Evolutionary conservation across 2,113 vertebrate species (phyloP).

Genomic region (Cryptomyrus ogoouensis): DNA sequence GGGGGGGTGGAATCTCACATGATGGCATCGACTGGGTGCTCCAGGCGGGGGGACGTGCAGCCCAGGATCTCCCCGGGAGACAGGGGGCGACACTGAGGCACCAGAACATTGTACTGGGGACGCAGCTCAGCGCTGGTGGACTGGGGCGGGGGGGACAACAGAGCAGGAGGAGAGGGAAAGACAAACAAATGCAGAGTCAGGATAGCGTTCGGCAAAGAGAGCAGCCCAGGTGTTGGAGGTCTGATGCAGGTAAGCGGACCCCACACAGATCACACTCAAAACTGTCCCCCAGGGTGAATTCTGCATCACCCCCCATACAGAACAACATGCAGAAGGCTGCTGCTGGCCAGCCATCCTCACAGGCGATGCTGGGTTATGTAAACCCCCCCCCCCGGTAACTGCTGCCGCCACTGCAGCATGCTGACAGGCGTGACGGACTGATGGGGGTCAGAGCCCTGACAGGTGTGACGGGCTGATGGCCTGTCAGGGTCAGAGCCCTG

Average conservation of each 20-base stretch:
- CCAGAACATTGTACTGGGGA: conserved; percentile 70
- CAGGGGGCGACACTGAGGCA: conserved; percentile 90
- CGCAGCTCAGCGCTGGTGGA: conserved; percentile 65
- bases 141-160: conserved; percentile 34
- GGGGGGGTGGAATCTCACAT: conserved; percentile 69
- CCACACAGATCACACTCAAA: conserved; percentile 24
- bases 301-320: neutral
- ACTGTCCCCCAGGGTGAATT: neutral
- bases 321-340: too few species aligned
- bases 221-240: neutral
- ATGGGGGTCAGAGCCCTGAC: too few species aligned
- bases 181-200: neutral
- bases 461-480: too few species aligned
- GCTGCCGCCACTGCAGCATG: neutral
- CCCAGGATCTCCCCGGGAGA: conserved; percentile 95
- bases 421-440: too few species aligned
- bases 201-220: conserved; percentile 9
- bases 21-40: conserved; percentile 70
- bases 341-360: too few species aligned
- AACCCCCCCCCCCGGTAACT: neutral
- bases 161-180: neutral
- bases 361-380: too few species aligned
- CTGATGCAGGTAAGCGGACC: conserved; percentile 20
- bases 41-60: conserved; percentile 79
- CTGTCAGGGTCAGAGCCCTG: too few species aligned